phyloP scores from a whole-genome alignment of 2,113 vertebrate genomes.

The Pseudorectes ferrugineus region DNA sequence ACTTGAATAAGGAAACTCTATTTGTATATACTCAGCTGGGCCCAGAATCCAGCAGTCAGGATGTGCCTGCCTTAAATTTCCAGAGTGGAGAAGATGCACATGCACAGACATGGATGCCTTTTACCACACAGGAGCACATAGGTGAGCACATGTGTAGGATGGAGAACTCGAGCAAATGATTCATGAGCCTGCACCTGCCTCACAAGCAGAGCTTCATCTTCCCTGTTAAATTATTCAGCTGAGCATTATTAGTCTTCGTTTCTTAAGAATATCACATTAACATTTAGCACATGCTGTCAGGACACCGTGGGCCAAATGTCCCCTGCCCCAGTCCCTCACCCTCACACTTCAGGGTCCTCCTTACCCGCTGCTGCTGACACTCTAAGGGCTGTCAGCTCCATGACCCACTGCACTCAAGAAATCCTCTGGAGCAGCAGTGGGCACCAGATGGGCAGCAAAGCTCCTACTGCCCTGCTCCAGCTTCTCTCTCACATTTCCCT shows the following conservation, averaged over 20 bases:
- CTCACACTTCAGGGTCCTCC: not conserved
- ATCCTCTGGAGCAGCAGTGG: not conserved
- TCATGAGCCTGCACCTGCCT: not conserved
- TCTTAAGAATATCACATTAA: not conserved
- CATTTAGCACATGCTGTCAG: not conserved
- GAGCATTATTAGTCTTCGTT: not conserved
- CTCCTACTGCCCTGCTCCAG: not conserved
- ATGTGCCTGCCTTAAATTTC: not conserved
- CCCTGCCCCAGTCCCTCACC: not conserved
- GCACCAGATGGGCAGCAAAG: not conserved
- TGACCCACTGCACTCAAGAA: not conserved
- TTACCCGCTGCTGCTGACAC: not conserved
- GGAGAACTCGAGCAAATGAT: not conserved
- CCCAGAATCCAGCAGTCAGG: not conserved
- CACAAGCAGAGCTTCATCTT: not conserved
- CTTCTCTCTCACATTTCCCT: not conserved
- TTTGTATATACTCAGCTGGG: not conserved
- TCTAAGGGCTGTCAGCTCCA: not conserved
- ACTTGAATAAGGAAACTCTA: not conserved
- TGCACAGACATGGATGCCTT: not conserved
- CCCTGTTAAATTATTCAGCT: constrained; percentile 9
- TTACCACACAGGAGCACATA: not conserved
- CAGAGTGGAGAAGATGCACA: not conserved
- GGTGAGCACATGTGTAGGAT: not conserved
- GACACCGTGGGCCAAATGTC: not conserved